Evolutionary conservation across 1,140 invertebrate genomes (phyloP).

Genomic region (Phthorimaea operculella): DNA sequence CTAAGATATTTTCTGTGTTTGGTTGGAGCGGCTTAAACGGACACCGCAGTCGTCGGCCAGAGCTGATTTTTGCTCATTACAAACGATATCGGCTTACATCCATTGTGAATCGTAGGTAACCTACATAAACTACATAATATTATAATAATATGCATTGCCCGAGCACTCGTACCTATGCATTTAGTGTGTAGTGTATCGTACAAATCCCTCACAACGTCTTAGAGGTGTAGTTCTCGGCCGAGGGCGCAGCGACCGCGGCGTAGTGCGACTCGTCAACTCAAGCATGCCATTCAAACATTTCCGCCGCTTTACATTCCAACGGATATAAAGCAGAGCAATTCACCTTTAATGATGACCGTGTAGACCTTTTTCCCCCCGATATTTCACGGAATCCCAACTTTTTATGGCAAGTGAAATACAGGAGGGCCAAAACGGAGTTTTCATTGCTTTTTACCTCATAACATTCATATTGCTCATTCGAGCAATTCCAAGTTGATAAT

Average conservation of each 20-base stretch:
- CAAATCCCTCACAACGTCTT: no score
- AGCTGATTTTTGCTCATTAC: no score
- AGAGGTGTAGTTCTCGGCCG: no score
- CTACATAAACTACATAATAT: no score
- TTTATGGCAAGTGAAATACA: slow-evolving; percentile 52
- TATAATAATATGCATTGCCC: no score
- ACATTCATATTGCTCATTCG: slow-evolving; percentile 50
- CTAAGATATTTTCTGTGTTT: no score
- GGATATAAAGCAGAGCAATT: slow-evolving; percentile 50
- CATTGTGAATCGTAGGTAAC: no score
- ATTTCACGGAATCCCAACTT: slow-evolving; percentile 51
- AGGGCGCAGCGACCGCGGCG: slow-evolving; percentile 9
- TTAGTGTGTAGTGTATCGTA: no score
- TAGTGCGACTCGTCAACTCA: slow-evolving; percentile 16
- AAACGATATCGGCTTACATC: no score
- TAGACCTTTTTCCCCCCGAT: slow-evolving; percentile 47
- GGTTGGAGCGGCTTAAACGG: no score
- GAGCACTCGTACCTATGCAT: no score
- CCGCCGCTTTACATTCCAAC: slow-evolving; percentile 37
- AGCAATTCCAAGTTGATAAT: slow-evolving; percentile 57
- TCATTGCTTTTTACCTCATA: slow-evolving; percentile 56
- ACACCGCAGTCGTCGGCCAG: no score
- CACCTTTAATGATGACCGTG: slow-evolving; percentile 46
- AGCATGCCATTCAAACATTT: slow-evolving; percentile 31
- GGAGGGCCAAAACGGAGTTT: slow-evolving; percentile 42